Evolutionary conservation across 2,888 invertebrate genomes (phyloP).

Genomic region (Tenodera sinensis): DNA sequence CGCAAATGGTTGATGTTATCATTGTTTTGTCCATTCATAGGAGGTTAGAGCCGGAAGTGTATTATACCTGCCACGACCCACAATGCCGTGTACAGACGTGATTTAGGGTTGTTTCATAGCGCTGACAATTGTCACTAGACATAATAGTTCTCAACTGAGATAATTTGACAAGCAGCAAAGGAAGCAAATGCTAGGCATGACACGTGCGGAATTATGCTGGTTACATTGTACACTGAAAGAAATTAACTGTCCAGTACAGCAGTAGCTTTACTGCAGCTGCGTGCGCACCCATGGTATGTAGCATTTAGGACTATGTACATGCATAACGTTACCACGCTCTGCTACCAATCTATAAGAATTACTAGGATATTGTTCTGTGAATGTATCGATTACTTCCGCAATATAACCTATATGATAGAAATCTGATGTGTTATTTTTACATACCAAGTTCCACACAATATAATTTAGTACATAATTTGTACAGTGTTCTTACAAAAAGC

Average conservation of each 20-base stretch:
- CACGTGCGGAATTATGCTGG: background rate
- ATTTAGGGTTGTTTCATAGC: background rate
- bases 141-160: background rate
- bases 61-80: background rate
- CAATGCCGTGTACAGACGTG: background rate
- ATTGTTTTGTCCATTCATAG: background rate
- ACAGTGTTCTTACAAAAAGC: too few relatives aligned
- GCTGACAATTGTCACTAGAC: background rate
- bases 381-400: too few relatives aligned
- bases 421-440: too few relatives aligned
- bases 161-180: background rate
- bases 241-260: background rate
- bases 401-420: too few relatives aligned
- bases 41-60: background rate
- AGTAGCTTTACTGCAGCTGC: background rate
- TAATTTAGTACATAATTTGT: too few relatives aligned
- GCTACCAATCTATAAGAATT: too few relatives aligned
- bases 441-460: too few relatives aligned
- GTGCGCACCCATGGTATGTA: background rate
- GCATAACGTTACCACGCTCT: too few relatives aligned
- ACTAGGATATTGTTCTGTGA: too few relatives aligned
- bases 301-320: too few relatives aligned
- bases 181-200: background rate
- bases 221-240: background rate
- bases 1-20: background rate